These are phyloP conservation scores for Lepidothrix coronata DNA, from an alignment of 2,113 vertebrate species.

Conservation along the genomic window DNA sequence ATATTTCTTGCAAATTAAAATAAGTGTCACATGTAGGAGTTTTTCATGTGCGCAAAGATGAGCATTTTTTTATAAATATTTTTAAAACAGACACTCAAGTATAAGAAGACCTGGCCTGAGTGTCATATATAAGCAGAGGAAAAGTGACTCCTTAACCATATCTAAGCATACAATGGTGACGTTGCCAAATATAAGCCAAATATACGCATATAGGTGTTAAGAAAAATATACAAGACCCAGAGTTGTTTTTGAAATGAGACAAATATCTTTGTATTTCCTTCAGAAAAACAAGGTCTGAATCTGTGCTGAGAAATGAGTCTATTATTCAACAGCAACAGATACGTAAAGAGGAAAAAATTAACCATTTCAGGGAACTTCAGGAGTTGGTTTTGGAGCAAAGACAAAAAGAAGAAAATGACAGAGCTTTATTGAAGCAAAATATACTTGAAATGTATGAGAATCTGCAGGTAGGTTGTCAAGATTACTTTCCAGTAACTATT, in stretches of 20 bases:
- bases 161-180: not conserved
- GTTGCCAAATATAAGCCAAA: not conserved
- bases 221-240: not conserved
- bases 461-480: constrained; percentile 76
- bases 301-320: constrained; percentile 70
- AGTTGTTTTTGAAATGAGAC: not conserved
- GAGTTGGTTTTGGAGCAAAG: constrained; percentile 71
- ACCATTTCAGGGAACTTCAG: constrained; percentile 76
- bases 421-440: constrained; percentile 67
- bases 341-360: constrained; percentile 77
- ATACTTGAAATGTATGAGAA: constrained; percentile 77
- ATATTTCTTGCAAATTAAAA: not conserved
- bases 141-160: not conserved
- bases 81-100: not conserved
- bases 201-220: not conserved
- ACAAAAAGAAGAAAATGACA: constrained; percentile 63
- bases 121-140: not conserved
- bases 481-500: not conserved
- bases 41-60: not conserved
- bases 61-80: not conserved
- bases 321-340: constrained; percentile 72
- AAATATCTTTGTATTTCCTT: not conserved
- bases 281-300: constrained; percentile 69
- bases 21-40: not conserved
- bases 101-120: not conserved